Evolutionary conservation across 2,113 vertebrate genomes (phyloP), one percentile per base, ranked within the genome.

Genomic region (Notothenia coriiceps): DNA sequence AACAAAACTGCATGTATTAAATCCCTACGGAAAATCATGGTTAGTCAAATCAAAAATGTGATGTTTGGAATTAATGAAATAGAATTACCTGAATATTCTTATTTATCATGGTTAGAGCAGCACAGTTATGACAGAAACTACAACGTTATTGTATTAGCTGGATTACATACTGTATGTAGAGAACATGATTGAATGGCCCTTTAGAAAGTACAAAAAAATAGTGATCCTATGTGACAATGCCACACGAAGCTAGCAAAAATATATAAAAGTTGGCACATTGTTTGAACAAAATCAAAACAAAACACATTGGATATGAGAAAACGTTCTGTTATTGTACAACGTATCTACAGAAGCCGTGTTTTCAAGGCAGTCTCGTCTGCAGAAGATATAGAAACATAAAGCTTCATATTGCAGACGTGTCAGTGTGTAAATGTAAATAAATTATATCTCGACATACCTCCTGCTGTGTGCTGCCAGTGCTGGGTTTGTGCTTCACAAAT

Each of bases 291-390:
- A 60, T 57, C 17, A 74, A 71, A 78, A 55, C 43, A 82, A 74
- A 57, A 43, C 50, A 70, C 75, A 80, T 57, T 51, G 62, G 82
- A 88, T 6, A 71, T 66, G 70, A 91, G 61, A 86, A 70, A 86
- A 56, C 61, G 40, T 72, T 82, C 77, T 86, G 88, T 87, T 90
- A 89, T 81, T 46, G 81, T 91, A 93, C 89, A 93, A 54, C 17
- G 15, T 91, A 92, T 94, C 79, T 91, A 94, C 91, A 94, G 71
- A 84, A 59, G 77, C 80, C 17, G 22, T 62, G 50, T 68, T 86
- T 66, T 74, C 46, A 46, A 67, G 57, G 74, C 81, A 33, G 56
- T 70, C 35, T 83, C 40, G 0, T 69, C 65, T 71, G 60, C 22
- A 10, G 50, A 50, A 68, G 55, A 43, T 59, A 66, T 51, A 15